Base-by-base conservation (phyloP, 2,113 vertebrate species). In the Rhineura floridana region DNA sequence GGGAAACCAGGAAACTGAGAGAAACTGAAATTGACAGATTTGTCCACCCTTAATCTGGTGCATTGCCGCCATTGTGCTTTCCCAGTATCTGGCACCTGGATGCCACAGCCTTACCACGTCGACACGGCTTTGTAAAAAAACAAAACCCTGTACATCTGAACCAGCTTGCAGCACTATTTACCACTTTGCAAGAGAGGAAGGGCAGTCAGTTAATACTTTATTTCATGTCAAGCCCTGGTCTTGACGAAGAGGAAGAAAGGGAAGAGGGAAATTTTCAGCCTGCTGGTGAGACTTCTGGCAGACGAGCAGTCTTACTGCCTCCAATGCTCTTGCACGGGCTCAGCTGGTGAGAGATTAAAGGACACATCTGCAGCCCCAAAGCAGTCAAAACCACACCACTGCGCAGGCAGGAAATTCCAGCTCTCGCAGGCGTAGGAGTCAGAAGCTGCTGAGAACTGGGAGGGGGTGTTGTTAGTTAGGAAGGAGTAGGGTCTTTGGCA, bases 261-360 rank as follows among this genome's bases (percentile, higher is more conserved):
- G 84, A 93, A 87, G 89, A 87, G 90, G 80, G 88, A 10, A 50
- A 70, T 89, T 0, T 96, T 95, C 93, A 92, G 88, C 87, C 91
- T 87, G n/a, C 92, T 94, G 95, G 94, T 95, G 95, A 94, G 93
- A 94, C 88, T 91, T 90, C 78, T 94, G 93, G 93, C 95, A 94
- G 95, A 91, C 62, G 63, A 78, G 84, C 88, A 89, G 92, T 91
- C 88, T 95, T 89, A 90, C 93, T 94, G 93, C 90, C 93, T 93
- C 94, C 80, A 93, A 90, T 63, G 2, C 90, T 91, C 93, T 92
- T 67, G 79, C 93, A 94, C n/a, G 81, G 90, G 93, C 94, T 93
- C 95, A 95, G 94, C 95, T 96, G 95, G 95, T 94, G 89, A 19
- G 82, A 95, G 95, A 96, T 96, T 94, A 96, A 96, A 96, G 95